Base-by-base conservation (phyloP, 2,113 vertebrate genomes). In the Actinemys pallida region DNA sequence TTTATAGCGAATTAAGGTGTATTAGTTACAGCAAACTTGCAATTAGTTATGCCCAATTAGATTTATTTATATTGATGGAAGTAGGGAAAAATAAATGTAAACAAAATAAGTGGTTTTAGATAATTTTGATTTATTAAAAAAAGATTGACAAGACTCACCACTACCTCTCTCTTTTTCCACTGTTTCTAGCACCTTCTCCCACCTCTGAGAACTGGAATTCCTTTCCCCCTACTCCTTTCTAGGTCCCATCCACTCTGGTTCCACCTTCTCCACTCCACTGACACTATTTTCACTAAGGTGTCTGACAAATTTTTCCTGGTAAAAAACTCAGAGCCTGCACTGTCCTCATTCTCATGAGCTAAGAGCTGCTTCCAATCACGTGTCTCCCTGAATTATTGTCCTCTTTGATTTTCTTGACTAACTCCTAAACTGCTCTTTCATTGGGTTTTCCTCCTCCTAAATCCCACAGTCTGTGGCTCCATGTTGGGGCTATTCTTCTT, bases 11-110 rank as follows among this genome's bases (percentile, higher is more conserved):
- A 81, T 39, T 85, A 92, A 85, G 5, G 10, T 4, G 10, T 47
- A 54, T 90, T 85, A 80, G n/a, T 91, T 86, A 72, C 85, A 91
- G 27, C 50, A 87, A 39, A 79, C 57, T 50, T 75, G 19, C 19
- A 85, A 87, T 94, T 79, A 93, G 92, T 91, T 76, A 84, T 2
- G 35, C 16, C 1, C 52, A 62, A 91, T 94, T 95, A 57, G 45
- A 83, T 79, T 90, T 87, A 10, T 47, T 95, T 93, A 89, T 88
- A 95, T 83, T 81, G 49, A n/a, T 65, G 83, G 79, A 81, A 83
- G 9, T 86, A 17, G 22, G 11, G 1, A 49, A 65, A 69, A 69
- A 47, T 29, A 0, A 1, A 12, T 54, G 88, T 90, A 29, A 94
- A 20, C n/a, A 39, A 42, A 2, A 83, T 81, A 83, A 83, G 53